Evolutionary conservation across 2,888 invertebrate genomes (phyloP), one percentile per base, ranked within the genome.

Genomic region (Cantharis lateralis): DNA sequence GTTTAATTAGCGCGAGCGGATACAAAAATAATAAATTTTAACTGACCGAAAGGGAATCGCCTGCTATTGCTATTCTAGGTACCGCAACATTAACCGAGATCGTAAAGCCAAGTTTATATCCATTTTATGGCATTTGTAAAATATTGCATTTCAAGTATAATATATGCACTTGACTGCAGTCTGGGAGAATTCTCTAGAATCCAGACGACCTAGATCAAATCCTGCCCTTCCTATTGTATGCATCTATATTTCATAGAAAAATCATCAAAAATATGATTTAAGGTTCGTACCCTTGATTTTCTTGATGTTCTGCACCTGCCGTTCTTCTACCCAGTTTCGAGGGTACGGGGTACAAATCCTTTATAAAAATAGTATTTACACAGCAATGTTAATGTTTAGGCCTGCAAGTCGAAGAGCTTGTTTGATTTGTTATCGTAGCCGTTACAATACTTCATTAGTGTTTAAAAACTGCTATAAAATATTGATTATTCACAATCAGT

Each of bases 41-140:
- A 88, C 87, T 87, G 88, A 88, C 87, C 88, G 86, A 86, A 86
- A 86, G 86, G 86, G 87, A 86, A 87, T 86, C 87, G 85, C 84
- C 84, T 83, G 83, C 82, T 84, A 85, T 85, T 85, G 85, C 86
- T 84, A 83, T 87, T 87, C 87, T 84, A 85, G 87, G 87, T 87
- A 88, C 88, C 88, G 86, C 88, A 86, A 87, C 88, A 88, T 88
- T 88, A 88, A 88, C 87, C 86, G 85, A 82, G 85, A 83, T 87
- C 88, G 86, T 88, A 88, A 88, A 88, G 87, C 86, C 87, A 87
- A 87, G 87, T 88, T 88, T 88, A 88, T 88, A 88, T 85, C 87
- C 87, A 82, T 88, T 88, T 88, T 88, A 88, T 87, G 84, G 88
- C 88, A 84, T 88, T 88, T 87, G 88, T 88, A 88, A 88, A 88